phyloP scores from a whole-genome alignment of 1,140 invertebrate genomes.

The Drosophila biarmipes region DNA sequence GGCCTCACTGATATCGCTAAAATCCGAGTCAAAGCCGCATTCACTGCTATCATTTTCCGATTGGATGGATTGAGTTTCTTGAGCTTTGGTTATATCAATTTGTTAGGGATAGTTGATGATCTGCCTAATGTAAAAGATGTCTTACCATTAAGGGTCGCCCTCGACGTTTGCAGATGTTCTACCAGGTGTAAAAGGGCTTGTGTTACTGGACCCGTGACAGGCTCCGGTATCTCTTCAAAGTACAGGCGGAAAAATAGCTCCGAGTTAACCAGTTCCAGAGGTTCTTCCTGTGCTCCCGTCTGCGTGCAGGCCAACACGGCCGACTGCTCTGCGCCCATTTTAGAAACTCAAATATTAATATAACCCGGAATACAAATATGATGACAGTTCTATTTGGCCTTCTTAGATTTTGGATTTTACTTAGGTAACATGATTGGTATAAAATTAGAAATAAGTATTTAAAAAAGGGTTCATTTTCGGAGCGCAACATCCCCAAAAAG shows the following conservation, averaged over 20 bases:
- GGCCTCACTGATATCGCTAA: slow-evolving; percentile 13
- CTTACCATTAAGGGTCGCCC: background rate
- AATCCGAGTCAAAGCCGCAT: slow-evolving; percentile 9
- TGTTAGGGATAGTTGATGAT: background rate
- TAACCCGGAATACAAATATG: background rate
- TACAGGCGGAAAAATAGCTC: slow-evolving; percentile 50
- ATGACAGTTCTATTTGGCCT: background rate
- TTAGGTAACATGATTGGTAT: too few relatives aligned
- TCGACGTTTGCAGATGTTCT: background rate
- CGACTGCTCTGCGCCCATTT: slow-evolving; percentile 69
- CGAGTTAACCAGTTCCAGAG: slow-evolving; percentile 25
- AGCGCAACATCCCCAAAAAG: too few relatives aligned
- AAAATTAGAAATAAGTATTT: too few relatives aligned
- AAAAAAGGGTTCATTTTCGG: too few relatives aligned
- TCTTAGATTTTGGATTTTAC: background rate
- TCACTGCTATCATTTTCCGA: slow-evolving; percentile 5
- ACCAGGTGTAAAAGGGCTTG: slow-evolving; percentile 54
- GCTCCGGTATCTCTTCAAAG: slow-evolving; percentile 49
- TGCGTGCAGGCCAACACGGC: slow-evolving; percentile 59
- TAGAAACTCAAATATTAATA: background rate
- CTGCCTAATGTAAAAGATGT: too few relatives aligned
- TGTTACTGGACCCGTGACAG: slow-evolving; percentile 57
- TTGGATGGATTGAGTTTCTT: background rate
- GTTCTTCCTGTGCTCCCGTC: slow-evolving; percentile 42
- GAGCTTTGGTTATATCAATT: background rate